phyloP scores from a whole-genome alignment of 2,888 invertebrate species.

The Oscheius sp. region DNA sequence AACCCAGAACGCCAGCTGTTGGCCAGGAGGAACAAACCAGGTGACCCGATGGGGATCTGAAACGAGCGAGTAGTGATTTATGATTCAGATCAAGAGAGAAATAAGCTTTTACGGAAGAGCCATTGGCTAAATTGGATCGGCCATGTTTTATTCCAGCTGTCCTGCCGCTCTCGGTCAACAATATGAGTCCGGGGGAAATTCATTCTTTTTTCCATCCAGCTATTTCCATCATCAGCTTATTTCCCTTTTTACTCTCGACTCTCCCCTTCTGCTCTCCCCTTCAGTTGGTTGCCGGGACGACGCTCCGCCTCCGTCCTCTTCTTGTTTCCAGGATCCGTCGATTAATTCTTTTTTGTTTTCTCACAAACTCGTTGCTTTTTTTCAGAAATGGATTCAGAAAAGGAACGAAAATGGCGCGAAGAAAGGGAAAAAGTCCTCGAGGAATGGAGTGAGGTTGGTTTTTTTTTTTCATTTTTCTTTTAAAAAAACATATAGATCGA shows the following conservation, averaged over 20 bases:
- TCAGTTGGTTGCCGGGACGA: background rate
- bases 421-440: constrained; percentile 43
- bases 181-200: no score
- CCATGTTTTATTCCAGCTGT: background rate
- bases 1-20: background rate
- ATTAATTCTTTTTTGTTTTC: background rate
- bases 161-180: no score
- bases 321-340: no score
- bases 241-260: background rate
- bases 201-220: background rate
- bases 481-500: constrained; percentile 13
- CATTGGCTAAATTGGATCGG: background rate
- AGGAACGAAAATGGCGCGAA: constrained; percentile 39
- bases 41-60: constrained; percentile 12
- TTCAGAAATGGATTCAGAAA: constrained; percentile 24
- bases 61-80: background rate
- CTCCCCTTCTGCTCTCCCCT: background rate
- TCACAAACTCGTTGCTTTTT: background rate
- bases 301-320: constrained; percentile 5
- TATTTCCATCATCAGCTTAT: background rate
- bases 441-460: constrained; percentile 49
- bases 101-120: background rate
- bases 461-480: background rate
- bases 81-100: background rate
- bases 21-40: background rate